Conservation (phyloP, 2,113 vertebrate genomes). For the Platysteira castanea region DNA sequence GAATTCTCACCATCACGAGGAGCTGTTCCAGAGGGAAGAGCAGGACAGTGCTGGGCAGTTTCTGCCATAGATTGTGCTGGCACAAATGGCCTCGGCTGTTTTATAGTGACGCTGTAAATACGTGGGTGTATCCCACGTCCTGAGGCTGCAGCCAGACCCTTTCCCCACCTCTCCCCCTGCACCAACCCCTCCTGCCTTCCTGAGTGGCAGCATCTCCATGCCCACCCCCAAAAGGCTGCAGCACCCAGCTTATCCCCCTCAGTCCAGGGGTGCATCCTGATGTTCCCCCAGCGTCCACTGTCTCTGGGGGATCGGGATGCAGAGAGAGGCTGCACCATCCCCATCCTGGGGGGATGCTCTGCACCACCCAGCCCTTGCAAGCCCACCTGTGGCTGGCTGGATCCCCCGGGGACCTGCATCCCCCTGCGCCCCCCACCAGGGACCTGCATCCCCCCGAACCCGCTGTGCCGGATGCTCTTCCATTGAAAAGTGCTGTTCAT, state of each 20-base stretch:
- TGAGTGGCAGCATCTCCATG: background rate
- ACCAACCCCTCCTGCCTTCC: background rate
- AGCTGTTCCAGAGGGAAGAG: background rate
- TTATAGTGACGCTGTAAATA: background rate
- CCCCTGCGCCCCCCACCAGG: background rate
- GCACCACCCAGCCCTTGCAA: background rate
- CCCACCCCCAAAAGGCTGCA: background rate
- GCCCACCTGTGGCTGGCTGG: background rate
- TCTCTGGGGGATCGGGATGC: rapidly evolving
- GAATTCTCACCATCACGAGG: rapidly evolving
- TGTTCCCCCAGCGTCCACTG: rapidly evolving
- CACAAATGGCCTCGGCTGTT: background rate
- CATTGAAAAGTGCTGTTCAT: constrained; percentile 44
- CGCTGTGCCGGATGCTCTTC: background rate
- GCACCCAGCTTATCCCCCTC: background rate
- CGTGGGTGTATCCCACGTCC: background rate
- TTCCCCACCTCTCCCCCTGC: background rate
- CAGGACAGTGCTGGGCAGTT: background rate
- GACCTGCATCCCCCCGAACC: background rate
- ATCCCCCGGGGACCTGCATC: background rate
- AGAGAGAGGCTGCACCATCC: background rate
- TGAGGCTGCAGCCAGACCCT: background rate
- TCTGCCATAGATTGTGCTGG: background rate
- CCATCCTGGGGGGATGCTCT: background rate
- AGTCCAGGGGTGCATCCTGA: background rate